Conservation (phyloP, 2,888 invertebrate species). For the Lithosia quadra region DNA sequence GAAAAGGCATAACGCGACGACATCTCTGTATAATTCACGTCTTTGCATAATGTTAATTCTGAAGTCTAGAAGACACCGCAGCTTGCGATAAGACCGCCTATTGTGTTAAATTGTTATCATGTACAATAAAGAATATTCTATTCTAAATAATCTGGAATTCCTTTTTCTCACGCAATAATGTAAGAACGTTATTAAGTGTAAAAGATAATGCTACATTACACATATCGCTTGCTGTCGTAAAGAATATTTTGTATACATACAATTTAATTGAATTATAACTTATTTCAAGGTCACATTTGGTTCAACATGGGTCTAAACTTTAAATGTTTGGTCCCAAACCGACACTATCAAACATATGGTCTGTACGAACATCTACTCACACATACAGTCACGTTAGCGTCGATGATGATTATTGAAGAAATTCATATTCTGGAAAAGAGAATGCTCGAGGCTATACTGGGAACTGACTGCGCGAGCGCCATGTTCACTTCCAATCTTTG, state of each 20-base stretch:
- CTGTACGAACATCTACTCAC: conserved; percentile 67
- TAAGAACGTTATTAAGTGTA: too few species aligned
- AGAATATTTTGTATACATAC: neutral
- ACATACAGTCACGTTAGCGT: conserved; percentile 57
- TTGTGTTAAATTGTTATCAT: too few species aligned
- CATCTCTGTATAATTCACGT: too few species aligned
- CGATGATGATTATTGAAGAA: conserved; percentile 59
- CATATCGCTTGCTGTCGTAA: neutral
- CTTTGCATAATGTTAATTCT: too few species aligned
- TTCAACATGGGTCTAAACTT: conserved; percentile 63
- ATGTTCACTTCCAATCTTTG: conserved; percentile 74
- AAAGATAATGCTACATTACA: too few species aligned
- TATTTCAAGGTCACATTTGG: conserved; percentile 65
- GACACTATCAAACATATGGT: conserved; percentile 44
- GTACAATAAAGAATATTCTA: too few species aligned
- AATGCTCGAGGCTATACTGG: conserved; percentile 66
- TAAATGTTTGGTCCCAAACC: conserved; percentile 32
- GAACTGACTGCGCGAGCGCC: conserved; percentile 62
- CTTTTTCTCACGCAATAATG: too few species aligned
- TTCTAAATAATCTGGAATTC: too few species aligned
- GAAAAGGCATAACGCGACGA: too few species aligned
- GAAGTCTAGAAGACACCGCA: too few species aligned
- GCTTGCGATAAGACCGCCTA: too few species aligned
- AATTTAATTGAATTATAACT: neutral
- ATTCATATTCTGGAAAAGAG: conserved; percentile 59